Evolutionary conservation across 2,888 invertebrate genomes (phyloP).

Genomic region (Himalopsyche japonica): DNA sequence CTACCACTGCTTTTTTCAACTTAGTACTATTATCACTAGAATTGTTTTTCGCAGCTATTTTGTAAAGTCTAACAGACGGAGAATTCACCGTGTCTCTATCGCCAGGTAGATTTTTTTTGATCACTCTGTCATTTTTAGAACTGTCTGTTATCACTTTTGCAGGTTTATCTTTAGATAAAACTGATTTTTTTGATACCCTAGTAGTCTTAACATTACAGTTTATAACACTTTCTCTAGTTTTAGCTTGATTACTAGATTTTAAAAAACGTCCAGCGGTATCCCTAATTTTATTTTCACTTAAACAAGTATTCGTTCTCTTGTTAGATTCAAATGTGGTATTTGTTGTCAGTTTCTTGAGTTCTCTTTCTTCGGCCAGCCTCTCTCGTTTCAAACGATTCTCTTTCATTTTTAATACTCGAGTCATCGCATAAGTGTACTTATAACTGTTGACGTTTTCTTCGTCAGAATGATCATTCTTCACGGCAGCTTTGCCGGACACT

Average conservation of each 20-base stretch:
- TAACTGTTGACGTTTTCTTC: constrained; percentile 7
- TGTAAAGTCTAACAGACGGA: not conserved
- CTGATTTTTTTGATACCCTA: not conserved
- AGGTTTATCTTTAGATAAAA: not conserved
- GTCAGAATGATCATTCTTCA: constrained; percentile 43
- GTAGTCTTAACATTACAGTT: not conserved
- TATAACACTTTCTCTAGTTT: not conserved
- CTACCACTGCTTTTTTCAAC: not conserved
- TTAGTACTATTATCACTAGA: not conserved
- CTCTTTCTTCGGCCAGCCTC: constrained; percentile 47
- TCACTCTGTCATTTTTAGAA: not conserved
- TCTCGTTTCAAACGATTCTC: constrained; percentile 55
- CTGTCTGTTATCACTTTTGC: not conserved
- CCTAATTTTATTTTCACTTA: not conserved
- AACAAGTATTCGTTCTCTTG: not conserved
- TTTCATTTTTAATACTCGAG: constrained; percentile 55
- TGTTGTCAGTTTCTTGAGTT: constrained; percentile 37
- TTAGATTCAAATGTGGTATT: not conserved
- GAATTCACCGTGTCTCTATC: not conserved
- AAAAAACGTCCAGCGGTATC: not conserved
- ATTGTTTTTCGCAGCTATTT: not conserved
- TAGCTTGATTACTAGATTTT: not conserved
- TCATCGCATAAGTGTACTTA: constrained; percentile 62
- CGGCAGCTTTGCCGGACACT: constrained; percentile 46
- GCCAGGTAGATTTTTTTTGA: not conserved